phyloP scores from a whole-genome alignment of 2,888 invertebrate genomes.

The Cantharis nigra region DNA sequence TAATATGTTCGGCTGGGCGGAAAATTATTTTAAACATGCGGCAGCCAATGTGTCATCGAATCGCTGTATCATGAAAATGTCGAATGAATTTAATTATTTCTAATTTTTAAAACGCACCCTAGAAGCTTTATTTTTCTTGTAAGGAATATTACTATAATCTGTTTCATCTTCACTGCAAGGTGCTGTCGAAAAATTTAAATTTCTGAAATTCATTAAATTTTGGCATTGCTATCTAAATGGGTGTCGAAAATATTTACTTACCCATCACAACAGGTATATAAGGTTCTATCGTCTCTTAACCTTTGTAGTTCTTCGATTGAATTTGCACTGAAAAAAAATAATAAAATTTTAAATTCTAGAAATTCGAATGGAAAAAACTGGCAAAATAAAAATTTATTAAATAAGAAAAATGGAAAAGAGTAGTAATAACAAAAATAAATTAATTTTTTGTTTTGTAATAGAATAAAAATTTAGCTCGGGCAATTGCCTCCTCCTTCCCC shows the following conservation, averaged over 20 bases:
- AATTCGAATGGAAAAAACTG: too few relatives aligned
- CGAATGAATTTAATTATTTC: background rate
- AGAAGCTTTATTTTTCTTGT: slow-evolving; percentile 75
- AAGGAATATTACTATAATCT: slow-evolving; percentile 66
- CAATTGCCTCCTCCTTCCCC: too few relatives aligned
- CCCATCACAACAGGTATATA: slow-evolving; percentile 54
- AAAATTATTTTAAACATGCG: background rate
- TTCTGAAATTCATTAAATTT: slow-evolving; percentile 50
- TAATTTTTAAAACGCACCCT: slow-evolving; percentile 57
- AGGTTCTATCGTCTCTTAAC: slow-evolving; percentile 51
- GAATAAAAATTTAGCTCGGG: too few relatives aligned
- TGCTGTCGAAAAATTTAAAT: slow-evolving; percentile 69
- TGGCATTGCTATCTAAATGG: background rate
- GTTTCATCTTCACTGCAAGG: slow-evolving; percentile 74
- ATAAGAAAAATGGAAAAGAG: too few relatives aligned
- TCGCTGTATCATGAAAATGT: background rate
- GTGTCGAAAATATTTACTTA: slow-evolving; percentile 40
- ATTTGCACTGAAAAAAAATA: slow-evolving; percentile 58
- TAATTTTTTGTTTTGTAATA: too few relatives aligned
- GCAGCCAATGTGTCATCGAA: background rate
- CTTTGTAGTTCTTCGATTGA: slow-evolving; percentile 60
- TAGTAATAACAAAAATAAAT: too few relatives aligned
- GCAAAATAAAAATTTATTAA: too few relatives aligned
- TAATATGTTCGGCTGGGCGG: too few relatives aligned
- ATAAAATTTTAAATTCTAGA: too few relatives aligned